These are phyloP conservation scores for Pithys albifrons DNA, from an alignment of 2,113 vertebrate species.

Conservation along the genomic window DNA sequence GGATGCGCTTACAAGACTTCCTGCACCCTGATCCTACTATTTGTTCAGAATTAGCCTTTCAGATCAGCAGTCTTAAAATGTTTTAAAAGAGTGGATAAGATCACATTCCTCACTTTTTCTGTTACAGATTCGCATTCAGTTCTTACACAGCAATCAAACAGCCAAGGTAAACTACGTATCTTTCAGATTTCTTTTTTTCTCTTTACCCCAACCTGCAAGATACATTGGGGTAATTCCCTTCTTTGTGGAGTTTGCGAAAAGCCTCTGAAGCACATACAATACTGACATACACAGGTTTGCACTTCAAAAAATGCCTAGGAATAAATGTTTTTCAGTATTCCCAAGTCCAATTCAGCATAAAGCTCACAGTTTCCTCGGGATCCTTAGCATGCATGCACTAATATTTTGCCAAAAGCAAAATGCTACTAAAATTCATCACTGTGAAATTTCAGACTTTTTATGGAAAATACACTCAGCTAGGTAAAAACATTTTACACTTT, in stretches of 20 bases:
- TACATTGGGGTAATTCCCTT: not conserved
- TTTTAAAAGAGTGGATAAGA: not conserved
- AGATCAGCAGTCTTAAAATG: not conserved
- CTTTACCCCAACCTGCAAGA: not conserved
- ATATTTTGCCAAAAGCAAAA: not conserved
- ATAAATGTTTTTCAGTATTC: not conserved
- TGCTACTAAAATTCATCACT: not conserved
- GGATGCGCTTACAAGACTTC: not conserved
- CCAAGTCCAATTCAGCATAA: not conserved
- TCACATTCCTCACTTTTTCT: not conserved
- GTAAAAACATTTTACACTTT: not conserved
- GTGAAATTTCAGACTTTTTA: not conserved
- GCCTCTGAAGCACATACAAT: not conserved
- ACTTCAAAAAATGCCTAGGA: not conserved
- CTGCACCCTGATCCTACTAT: not conserved
- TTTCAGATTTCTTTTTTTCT: not conserved
- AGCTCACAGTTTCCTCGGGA: not conserved
- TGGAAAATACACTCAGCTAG: not conserved
- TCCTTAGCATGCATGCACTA: not conserved
- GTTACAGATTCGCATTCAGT: not conserved
- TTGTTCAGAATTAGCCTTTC: not conserved
- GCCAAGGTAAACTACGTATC: accelerated
- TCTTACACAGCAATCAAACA: not conserved
- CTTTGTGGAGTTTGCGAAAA: not conserved
- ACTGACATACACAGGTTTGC: not conserved